A percentile compares a stretch with the other conserved stretches of the same genome.
phyloP scores from a whole-genome alignment of 2,797 vertebrate genomes.

The Pogoniulus pusillus region DNA sequence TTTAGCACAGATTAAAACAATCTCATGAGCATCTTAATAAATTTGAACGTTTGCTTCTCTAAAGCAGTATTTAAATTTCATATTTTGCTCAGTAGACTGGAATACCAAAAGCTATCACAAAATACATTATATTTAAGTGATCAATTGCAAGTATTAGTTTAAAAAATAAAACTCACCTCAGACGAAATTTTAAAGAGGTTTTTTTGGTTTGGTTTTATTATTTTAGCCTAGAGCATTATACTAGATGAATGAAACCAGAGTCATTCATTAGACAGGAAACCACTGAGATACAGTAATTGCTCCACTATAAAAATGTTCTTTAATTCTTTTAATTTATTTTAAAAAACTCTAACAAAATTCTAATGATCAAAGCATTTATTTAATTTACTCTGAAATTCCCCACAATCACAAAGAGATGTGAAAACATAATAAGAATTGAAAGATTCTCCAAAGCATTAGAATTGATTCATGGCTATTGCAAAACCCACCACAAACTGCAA shows the following conservation, averaged over 20 bases:
- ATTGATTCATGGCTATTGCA: neutral
- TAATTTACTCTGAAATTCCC: neutral
- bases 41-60: neutral
- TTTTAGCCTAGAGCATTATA: neutral
- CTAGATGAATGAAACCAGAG: neutral
- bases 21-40: neutral
- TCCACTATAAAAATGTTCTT: neutral
- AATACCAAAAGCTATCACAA: neutral
- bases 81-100: neutral
- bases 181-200: neutral
- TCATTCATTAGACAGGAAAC: neutral
- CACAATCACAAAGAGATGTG: fast-evolving
- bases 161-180: neutral
- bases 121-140: neutral
- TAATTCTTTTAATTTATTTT: neutral
- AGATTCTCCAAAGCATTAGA: neutral
- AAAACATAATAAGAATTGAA: neutral
- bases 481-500: neutral
- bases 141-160: neutral
- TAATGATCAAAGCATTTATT: neutral
- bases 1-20: neutral
- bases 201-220: neutral
- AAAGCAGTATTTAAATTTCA: neutral
- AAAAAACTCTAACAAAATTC: neutral
- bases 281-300: neutral